These are phyloP conservation scores for Ophiodon elongatus DNA, from an alignment of 2,113 vertebrate genomes.

Conservation along the genomic window DNA sequence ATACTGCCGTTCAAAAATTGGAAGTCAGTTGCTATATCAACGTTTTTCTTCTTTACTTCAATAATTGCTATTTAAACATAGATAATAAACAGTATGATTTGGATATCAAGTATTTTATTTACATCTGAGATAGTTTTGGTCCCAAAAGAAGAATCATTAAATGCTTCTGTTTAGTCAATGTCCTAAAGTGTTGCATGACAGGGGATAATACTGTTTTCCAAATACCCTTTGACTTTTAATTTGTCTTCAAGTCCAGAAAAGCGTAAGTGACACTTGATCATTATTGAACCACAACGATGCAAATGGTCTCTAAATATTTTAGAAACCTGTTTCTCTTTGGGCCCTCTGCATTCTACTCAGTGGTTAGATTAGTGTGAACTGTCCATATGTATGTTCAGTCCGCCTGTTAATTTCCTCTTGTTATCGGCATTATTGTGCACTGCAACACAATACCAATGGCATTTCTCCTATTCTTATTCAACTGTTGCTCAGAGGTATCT, in stretches of 20 bases:
- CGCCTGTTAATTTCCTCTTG: background rate
- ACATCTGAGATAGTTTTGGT: background rate
- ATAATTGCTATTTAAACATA: background rate
- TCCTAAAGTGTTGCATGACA: background rate
- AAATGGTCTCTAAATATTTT: background rate
- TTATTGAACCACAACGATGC: background rate
- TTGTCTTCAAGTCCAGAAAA: background rate
- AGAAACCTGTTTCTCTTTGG: background rate
- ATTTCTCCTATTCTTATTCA: background rate
- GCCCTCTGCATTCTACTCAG: background rate
- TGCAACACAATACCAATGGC: no score
- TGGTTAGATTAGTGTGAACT: background rate
- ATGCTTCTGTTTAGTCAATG: background rate
- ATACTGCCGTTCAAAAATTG: background rate
- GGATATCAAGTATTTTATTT: no score
- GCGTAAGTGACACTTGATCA: background rate
- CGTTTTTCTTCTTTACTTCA: background rate
- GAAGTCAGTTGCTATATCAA: background rate
- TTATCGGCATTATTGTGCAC: background rate
- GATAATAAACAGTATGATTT: background rate
- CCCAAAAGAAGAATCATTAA: background rate
- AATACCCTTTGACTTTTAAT: background rate
- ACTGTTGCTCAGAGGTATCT: background rate
- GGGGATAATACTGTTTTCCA: background rate
- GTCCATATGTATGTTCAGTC: background rate